Conservation (phyloP, 2,888 invertebrate genomes). For the Stegana nigrithorax region DNA sequence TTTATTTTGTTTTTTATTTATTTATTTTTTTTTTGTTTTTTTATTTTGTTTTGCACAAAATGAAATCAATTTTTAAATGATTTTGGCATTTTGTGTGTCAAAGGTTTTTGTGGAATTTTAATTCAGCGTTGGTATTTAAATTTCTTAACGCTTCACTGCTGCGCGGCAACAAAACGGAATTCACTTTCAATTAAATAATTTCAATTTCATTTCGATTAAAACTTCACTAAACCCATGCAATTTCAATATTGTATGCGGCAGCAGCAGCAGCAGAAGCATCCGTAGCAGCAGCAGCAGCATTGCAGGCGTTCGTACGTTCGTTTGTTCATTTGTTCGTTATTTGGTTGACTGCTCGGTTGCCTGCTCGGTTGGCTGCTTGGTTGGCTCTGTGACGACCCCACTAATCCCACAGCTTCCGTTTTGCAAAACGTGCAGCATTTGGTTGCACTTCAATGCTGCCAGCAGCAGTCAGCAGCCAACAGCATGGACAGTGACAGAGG, state of each 20-base stretch:
- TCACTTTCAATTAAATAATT: constrained; percentile 18
- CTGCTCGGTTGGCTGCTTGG: too few species aligned
- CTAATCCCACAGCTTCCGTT: constrained; percentile 8
- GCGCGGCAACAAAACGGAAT: not conserved
- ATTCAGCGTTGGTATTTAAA: not conserved
- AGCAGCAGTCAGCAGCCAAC: too few species aligned
- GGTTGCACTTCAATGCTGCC: constrained; percentile 12
- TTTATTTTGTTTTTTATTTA: too few species aligned
- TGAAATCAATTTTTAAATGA: too few species aligned
- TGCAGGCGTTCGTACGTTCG: not conserved
- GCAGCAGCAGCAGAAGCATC: too few species aligned
- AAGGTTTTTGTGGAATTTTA: too few species aligned
- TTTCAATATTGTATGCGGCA: constrained; percentile 15
- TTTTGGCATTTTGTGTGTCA: too few species aligned
- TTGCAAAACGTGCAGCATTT: constrained; percentile 9
- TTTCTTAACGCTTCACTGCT: constrained; percentile 6
- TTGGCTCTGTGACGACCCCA: not conserved
- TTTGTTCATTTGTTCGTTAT: not conserved
- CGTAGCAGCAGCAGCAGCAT: too few species aligned
- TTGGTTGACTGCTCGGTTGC: too few species aligned
- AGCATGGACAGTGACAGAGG: too few species aligned
- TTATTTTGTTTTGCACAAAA: too few species aligned
- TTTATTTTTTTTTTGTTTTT: too few species aligned
- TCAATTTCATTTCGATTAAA: constrained; percentile 18
- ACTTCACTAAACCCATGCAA: constrained; percentile 12